phyloP scores from a whole-genome alignment of 2,113 vertebrate species.

The Scophthalmus maximus region DNA sequence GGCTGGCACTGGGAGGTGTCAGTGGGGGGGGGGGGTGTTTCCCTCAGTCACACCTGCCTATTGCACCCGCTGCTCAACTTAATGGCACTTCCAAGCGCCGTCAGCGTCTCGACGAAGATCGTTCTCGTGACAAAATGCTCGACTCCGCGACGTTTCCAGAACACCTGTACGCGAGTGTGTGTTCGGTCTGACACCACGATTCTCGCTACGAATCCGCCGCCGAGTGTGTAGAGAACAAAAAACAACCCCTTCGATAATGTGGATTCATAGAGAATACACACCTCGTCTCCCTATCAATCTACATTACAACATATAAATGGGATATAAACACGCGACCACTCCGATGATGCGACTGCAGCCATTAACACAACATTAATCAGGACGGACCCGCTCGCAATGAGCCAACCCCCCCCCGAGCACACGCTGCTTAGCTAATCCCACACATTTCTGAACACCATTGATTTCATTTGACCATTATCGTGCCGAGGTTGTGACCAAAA shows the following conservation, averaged over 20 bases:
- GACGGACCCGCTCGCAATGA: constrained; percentile 60
- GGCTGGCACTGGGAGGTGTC: constrained; percentile 56
- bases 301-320: constrained; percentile 24
- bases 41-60: constrained; percentile 69
- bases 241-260: no score
- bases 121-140: constrained; percentile 73
- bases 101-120: constrained; percentile 53
- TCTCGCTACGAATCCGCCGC: no score
- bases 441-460: constrained; percentile 69
- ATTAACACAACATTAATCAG: constrained; percentile 62
- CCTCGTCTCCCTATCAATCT: neutral
- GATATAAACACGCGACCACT: constrained; percentile 48
- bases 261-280: neutral
- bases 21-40: constrained; percentile 57
- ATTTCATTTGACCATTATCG: constrained; percentile 79
- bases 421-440: constrained; percentile 71
- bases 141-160: constrained; percentile 53
- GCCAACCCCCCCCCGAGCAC: constrained; percentile 70
- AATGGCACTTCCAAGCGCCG: constrained; percentile 63
- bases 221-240: constrained; percentile 23
- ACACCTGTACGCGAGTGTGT: constrained; percentile 42
- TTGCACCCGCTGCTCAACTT: constrained; percentile 67
- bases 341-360: constrained; percentile 27
- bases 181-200: constrained; percentile 32
- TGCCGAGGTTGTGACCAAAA: constrained; percentile 79